Base-by-base conservation (phyloP, 2,888 invertebrate species). In the Junonia oenone region DNA sequence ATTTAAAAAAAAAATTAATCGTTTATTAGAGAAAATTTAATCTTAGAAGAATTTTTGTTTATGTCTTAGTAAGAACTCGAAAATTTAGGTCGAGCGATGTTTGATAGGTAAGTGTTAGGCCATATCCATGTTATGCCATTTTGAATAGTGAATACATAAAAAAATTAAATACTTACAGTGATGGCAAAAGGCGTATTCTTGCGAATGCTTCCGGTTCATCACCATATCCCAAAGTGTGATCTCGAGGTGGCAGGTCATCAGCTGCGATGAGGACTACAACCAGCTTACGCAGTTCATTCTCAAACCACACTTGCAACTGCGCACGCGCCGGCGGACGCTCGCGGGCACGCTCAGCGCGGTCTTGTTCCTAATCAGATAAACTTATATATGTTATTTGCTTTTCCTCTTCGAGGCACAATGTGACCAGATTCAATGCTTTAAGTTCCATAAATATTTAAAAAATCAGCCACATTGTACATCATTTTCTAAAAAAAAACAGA, bases 281-380 rank as follows among this genome's bases (percentile, higher is more conserved):
- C 55, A 98, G 90, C 72, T 97, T 96, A 68, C 93, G 93, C 58
- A 95, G 91, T 71, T 96, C 96, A 57, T 94, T 93, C 74, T 97
- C 95, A 88, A 97, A 97, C 94, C 95, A 96, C 53, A 97, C 94
- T 78, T 97, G 97, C 63, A 98, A 92, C 83, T 97, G 96, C 33
- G 97, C 93, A 17, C 97, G 92, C 40, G 96, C 96, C 22, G 94
- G 92, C 66, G 93, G 93, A 61, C 95, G 93, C 81, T 96, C 95
- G 58, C 94, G 92, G 33, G 77, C 79, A 6, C 87, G 71, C 62
- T 88, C 87, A 27, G 80, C 81, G 6, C 88, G 82, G 56, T 89
- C 89, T 71, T 89, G 89, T 70, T 88, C 89, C 90, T 90, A 83
- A 58, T 75, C 65, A 68, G 57, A 56, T 45, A 52, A 43, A 31